Evolutionary conservation across 2,113 vertebrate species (phyloP), one percentile per base, ranked within the genome.

Genomic region (Paradoxurus hermaphroditus): DNA sequence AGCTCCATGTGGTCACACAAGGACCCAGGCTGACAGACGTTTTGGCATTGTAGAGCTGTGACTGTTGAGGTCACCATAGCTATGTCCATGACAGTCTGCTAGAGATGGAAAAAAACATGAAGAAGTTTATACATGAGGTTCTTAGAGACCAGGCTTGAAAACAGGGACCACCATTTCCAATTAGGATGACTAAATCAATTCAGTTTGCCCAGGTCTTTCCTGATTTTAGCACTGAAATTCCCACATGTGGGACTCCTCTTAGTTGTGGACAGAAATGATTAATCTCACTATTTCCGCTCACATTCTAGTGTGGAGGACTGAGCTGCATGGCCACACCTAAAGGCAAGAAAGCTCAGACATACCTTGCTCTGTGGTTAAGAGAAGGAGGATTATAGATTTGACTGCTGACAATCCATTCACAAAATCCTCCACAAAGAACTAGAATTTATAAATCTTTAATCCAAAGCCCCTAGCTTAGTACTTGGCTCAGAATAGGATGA

Each of bases 11-110:
- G 3, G 27, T 51, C 31, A 44, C 25, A 10, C 2, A 31, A 7
- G 15, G 4, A 12, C 6, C 11, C 1, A 77, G 3, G 12, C 0
- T 36, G 9, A 65, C 11, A 46, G 21, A 63, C 23, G 3, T 7
- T 86, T 85, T 29, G n/a, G 12, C 36, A 1, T 51, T 72, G 9
- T 31, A 78, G 46, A 79, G 27, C 0, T 36, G 23, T 51, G 18
- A 3, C 0, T 51, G 1, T 68, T 41, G 18, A 65, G 18, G 7
- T 90, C 12, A 70, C 3, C 31, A 12, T 25, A 16, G 7, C 23
- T 36, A 29, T 62, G 34, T 75, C 31, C 11, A 46, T 51, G 4
- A 14, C 25, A 23, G 27, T 77, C 10, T 44, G 12, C 1, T n/a
- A 53, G 49, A 82, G 77, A 39, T 1, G 7, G 2, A 9, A 84